Evolutionary conservation across 2,113 vertebrate species (phyloP), one percentile per base, ranked within the genome.

Genomic region (Rostratula benghalensis): DNA sequence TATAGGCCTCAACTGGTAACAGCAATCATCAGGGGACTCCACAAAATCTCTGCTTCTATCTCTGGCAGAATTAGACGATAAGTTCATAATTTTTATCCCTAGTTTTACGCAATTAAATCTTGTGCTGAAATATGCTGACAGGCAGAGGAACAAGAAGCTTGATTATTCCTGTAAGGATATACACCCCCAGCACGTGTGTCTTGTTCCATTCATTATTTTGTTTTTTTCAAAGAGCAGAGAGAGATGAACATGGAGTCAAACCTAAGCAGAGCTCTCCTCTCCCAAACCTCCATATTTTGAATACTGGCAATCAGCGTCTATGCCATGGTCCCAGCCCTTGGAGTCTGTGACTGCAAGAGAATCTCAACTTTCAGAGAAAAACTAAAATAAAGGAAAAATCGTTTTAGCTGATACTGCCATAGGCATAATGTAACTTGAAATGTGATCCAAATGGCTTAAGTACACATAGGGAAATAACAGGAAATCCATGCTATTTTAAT

Each of bases 401-500:
- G 35, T 69, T 81, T 53, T 45, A 65, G 65, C 17, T 53, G 54
- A 53, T 73, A 30, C 16, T 61, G 57, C 63, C n/a, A 23, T 35
- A 50, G 45, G 37, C 77, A 54, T 94, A 89, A 75, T 22, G 48
- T 43, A 87, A 50, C 69, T 82, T 92, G 95, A 87, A 96, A 96
- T 76, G 50, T 76, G 83, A 96, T 90, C 53, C 51, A 15, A 39
- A 39, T 31, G 61, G 84, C 70, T 87, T 84, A 76, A 91, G 57
- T 78, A 83, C 65, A 71, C 25, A 54, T 2, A 65, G 77, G 69
- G 69, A 96, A 95, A 86, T 70, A 92, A 89, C 80, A 96, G 92
- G 83, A 97, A 94, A 93, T 81, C 86, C 80, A 65, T 51, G 39
- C 77, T 92, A 89, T 84, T 96, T 92, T 79, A 90, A 90, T 95